Evolutionary conservation across 37 sponge, comb jelly and placozoan genomes (phyloP).

Genomic region (Sycon ciliatum): DNA sequence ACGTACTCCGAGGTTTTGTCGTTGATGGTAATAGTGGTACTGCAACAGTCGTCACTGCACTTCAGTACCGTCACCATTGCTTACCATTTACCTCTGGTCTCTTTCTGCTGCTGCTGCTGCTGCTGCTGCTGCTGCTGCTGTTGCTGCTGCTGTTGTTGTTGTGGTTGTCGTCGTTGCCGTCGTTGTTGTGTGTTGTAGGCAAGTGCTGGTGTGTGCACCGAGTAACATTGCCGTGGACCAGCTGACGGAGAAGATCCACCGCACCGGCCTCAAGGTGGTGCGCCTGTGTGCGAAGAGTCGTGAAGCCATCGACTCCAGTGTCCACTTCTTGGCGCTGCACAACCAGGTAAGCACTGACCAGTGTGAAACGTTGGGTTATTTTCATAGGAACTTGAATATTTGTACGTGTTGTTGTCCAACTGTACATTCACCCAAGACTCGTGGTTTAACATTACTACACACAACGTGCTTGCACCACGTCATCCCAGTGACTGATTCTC

Average conservation of each 20-base stretch:
- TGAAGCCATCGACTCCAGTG: slow-evolving; percentile 90
- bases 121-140: no score
- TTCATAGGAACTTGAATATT: background rate
- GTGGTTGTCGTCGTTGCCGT: no score
- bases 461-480: background rate
- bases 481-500: background rate
- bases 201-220: slow-evolving; percentile 95
- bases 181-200: no score
- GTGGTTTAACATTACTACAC: no score
- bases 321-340: slow-evolving; percentile 85
- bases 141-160: no score
- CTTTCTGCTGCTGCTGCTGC: background rate
- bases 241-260: slow-evolving; percentile 95
- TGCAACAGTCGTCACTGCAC: no score
- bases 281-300: slow-evolving; percentile 90
- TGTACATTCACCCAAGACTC: no score
- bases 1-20: no score
- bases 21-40: no score
- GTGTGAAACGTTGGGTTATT: slow-evolving; percentile 15
- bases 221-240: slow-evolving; percentile 98
- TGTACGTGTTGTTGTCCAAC: background rate
- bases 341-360: slow-evolving; percentile 62
- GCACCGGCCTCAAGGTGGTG: slow-evolving; percentile 60
- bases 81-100: background rate
- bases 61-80: no score